Base-by-base conservation (phyloP, 1,140 invertebrate species). In the Cylas formicarius region DNA sequence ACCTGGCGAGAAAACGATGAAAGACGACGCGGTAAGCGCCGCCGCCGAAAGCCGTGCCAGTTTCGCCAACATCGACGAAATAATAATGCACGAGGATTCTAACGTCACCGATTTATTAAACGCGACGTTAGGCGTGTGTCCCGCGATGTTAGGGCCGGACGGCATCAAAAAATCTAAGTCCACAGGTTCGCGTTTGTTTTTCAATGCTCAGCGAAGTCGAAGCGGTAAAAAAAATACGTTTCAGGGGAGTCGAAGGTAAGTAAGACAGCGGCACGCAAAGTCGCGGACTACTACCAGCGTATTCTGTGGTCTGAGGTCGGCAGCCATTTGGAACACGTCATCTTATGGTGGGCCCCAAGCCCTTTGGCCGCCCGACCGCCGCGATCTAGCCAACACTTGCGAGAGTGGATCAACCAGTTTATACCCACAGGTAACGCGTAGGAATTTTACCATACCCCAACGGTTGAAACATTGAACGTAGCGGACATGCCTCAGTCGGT, bases 291-390 rank as follows among this genome's bases (percentile, higher is more conserved):
- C 38, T 80, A 80, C 36, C 67, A 77, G 50, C 70, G 75, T 50
- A 62, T 76, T 4, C 58, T 83, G 11, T 86, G 83, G 84, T 77
- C 77, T 2, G 76, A 83, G 48, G 76, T 85, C 3, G 83, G 82
- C 3, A 76, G 76, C 27, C 82, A 76, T 57, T 63, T 84, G 31
- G 83, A 87, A 58, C 82, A 87, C 50, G 76, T 84, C 4, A 68
- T 87, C n/a, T 66, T 87, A 1, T 87, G 83, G 84, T 86, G 83
- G 83, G 79, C 78, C 4, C 62, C 75, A 1, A 76, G 74, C 44
- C 78, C 81, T 0, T 67, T 84, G 4, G 77, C 80, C 13, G 73
- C 72, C 23, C 73, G 76, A 47, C 73, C 78, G 37, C 74, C 81
- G 10, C 75, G 76, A 41, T 76, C 78, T 13, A 80, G 79, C 56